Percentiles rank a stretch among this genome's conserved stretches.
Evolutionary conservation across 1,140 invertebrate genomes (phyloP).

Genomic region (Wiebesia pumilae): DNA sequence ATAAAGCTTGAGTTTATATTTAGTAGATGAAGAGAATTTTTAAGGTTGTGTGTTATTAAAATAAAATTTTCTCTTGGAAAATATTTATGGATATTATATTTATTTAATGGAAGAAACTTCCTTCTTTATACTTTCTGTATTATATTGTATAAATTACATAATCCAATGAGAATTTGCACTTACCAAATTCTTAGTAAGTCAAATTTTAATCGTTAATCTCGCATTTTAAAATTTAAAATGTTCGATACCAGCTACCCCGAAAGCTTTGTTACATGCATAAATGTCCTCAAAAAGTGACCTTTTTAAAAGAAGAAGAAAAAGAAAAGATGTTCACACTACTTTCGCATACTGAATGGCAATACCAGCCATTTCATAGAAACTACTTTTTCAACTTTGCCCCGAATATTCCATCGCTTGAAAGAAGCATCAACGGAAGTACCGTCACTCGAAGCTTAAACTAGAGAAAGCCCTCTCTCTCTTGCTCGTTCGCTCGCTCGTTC

Average conservation of each 20-base stretch:
- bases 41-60: too few species aligned
- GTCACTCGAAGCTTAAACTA: neutral
- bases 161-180: neutral
- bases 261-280: conserved; percentile 13
- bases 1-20: too few species aligned
- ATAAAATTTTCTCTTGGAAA: too few species aligned
- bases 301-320: conserved; percentile 21
- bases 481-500: too few species aligned
- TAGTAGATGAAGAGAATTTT: too few species aligned
- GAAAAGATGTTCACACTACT: neutral
- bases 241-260: neutral
- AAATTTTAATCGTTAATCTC: neutral
- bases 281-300: conserved; percentile 11
- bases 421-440: conserved; percentile 3
- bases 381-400: conserved; percentile 45
- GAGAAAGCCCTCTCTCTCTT: neutral
- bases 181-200: neutral
- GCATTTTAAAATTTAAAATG: neutral
- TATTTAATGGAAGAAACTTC: too few species aligned
- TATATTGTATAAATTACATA: neutral
- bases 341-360: neutral
- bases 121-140: too few species aligned
- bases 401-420: conserved; percentile 17
- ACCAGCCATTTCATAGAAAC: neutral
- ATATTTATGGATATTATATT: too few species aligned